A percentile compares a stretch with the other conserved stretches of the same genome.
phyloP scores from a whole-genome alignment of 2,797 vertebrate genomes.

The Ctenochaetus hawaiiensis region DNA sequence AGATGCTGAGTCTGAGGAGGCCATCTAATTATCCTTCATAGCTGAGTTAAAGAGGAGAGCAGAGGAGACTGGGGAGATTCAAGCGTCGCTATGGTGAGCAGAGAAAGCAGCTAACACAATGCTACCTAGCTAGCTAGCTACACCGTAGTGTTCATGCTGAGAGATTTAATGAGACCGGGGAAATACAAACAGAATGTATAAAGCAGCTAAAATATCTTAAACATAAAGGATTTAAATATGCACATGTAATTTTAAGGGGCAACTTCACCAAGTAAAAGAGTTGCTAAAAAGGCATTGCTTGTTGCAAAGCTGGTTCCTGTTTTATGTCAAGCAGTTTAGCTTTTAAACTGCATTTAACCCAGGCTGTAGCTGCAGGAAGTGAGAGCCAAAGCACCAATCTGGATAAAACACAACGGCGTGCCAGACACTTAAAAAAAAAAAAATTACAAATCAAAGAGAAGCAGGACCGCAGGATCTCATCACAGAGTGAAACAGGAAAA shows the following conservation, averaged over 20 bases:
- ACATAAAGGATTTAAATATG: not conserved
- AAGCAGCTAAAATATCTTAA: not conserved
- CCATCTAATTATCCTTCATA: constrained; percentile 67
- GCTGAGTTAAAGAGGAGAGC: constrained; percentile 52
- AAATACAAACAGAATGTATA: not conserved
- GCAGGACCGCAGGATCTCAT: constrained; percentile 53
- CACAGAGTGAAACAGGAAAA: constrained; percentile 58
- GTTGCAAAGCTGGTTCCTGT: constrained; percentile 11
- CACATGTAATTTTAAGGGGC: not conserved
- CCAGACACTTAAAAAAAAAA: constrained; percentile 20
- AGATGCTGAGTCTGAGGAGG: constrained; percentile 73
- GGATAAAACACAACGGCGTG: constrained; percentile 55
- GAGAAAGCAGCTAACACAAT: constrained; percentile 21
- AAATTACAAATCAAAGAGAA: constrained; percentile 72
- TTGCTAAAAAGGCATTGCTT: not conserved
- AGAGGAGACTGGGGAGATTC: constrained; percentile 36
- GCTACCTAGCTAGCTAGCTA: constrained; percentile 34
- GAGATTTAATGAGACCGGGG: not conserved
- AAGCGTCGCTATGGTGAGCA: constrained; percentile 35
- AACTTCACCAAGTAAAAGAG: constrained; percentile 4
- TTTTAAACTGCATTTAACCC: constrained; percentile 48
- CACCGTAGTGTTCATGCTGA: not conserved
- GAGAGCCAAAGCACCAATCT: constrained; percentile 40
- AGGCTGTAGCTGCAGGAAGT: constrained; percentile 38
- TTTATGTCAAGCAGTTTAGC: constrained; percentile 31